Conservation (phyloP, 2,888 invertebrate species). For the Auanema sp. region DNA sequence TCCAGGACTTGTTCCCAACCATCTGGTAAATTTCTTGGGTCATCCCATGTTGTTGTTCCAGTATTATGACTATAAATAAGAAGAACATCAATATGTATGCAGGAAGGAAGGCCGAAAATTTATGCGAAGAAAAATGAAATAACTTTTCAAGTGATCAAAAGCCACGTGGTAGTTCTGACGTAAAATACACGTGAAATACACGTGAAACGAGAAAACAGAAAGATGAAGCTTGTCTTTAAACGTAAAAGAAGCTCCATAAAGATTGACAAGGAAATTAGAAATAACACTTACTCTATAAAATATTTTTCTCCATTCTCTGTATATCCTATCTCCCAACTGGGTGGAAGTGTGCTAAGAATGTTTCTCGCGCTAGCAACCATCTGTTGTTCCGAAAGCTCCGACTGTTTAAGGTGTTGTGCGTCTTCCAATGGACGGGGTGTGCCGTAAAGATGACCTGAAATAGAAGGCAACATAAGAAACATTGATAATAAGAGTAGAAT, state of each 20-base stretch:
- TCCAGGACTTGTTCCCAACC: slow-evolving; percentile 99
- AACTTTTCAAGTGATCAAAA: neutral
- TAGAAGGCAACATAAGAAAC: neutral
- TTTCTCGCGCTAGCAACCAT: slow-evolving; percentile 40
- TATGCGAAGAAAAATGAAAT: neutral
- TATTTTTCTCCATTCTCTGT: slow-evolving; percentile 95
- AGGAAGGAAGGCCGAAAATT: neutral
- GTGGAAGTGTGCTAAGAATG: slow-evolving; percentile 74
- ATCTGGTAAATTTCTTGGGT: slow-evolving; percentile 87
- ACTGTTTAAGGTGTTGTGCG: slow-evolving; percentile 15
- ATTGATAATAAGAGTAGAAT: neutral
- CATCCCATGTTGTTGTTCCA: slow-evolving; percentile 95
- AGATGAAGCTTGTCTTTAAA: no score
- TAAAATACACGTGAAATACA: no score
- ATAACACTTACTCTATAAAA: slow-evolving; percentile 79
- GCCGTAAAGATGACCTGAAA: slow-evolving; percentile 58
- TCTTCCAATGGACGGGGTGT: slow-evolving; percentile 50
- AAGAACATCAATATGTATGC: neutral
- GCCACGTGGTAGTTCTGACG: no score
- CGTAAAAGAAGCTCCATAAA: neutral
- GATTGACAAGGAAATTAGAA: neutral
- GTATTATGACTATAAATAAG: slow-evolving; percentile 79
- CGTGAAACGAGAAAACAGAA: no score
- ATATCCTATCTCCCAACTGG: slow-evolving; percentile 96
- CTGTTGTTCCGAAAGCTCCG: slow-evolving; percentile 30